Conservation (phyloP, 2,113 vertebrate species). For the Octodon degus region DNA sequence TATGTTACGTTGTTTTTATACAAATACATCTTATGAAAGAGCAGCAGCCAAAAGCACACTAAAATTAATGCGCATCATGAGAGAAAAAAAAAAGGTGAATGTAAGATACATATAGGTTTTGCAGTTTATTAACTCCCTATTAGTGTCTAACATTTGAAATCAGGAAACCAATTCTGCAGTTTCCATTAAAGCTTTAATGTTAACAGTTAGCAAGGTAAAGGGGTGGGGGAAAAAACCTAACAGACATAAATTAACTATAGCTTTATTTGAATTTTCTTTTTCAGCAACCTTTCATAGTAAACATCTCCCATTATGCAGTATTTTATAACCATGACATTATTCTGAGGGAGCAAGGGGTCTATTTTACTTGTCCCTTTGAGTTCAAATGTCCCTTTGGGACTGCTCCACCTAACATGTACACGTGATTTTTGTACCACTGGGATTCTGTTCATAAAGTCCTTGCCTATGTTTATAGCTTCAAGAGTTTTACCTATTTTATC, state of each 20-base stretch:
- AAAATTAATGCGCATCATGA: not conserved
- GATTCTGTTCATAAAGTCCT: not conserved
- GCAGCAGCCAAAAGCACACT: not conserved
- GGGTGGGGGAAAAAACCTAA: not conserved
- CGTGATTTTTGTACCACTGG: not conserved
- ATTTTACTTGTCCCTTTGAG: not conserved
- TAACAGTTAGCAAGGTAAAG: not conserved
- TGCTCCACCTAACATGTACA: not conserved
- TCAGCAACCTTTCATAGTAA: not conserved
- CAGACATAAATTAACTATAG: not conserved
- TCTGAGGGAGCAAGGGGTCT: not conserved
- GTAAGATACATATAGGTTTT: not conserved
- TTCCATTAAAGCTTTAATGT: not conserved
- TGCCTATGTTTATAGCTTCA: not conserved
- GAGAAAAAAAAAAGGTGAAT: not conserved
- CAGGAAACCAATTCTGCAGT: conserved; percentile 27
- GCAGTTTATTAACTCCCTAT: not conserved
- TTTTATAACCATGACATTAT: not conserved
- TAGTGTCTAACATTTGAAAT: not conserved
- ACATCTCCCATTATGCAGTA: not conserved
- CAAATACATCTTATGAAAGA: not conserved
- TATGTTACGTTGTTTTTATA: not conserved
- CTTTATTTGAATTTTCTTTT: not conserved
- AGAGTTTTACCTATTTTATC: not conserved
- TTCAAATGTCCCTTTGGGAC: not conserved